Percentiles rank a stretch among this genome's conserved stretches.
These are phyloP conservation scores for Colius striatus DNA, from an alignment of 2,113 vertebrate species.

Conservation along the genomic window DNA sequence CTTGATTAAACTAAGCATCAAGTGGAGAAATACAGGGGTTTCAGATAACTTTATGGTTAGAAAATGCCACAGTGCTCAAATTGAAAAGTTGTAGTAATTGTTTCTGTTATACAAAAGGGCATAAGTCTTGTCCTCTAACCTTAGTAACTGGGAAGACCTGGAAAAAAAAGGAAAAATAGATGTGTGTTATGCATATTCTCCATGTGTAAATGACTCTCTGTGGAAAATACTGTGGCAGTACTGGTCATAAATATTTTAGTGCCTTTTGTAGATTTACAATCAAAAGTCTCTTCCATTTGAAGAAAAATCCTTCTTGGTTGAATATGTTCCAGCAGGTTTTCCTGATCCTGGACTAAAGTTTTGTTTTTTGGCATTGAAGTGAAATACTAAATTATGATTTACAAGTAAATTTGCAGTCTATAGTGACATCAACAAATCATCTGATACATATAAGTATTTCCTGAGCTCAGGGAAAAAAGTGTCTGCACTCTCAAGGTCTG, in stretches of 20 bases:
- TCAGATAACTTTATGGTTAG: neutral
- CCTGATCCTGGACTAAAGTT: neutral
- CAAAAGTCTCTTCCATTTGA: neutral
- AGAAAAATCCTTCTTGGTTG: conserved; percentile 1
- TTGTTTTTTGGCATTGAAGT: neutral
- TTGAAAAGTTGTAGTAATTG: neutral
- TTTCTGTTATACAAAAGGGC: neutral
- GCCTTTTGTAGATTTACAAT: neutral
- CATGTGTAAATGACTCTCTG: neutral
- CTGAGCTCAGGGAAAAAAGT: neutral
- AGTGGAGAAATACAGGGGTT: neutral
- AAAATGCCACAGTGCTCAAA: neutral
- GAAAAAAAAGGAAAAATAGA: neutral
- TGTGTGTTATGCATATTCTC: conserved; percentile 9
- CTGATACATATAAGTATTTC: neutral
- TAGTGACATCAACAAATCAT: neutral
- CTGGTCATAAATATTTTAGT: neutral
- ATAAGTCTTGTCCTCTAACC: neutral
- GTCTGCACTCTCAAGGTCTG: neutral
- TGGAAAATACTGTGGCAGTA: neutral
- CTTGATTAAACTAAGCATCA: neutral
- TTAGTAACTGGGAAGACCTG: neutral
- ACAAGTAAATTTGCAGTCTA: neutral
- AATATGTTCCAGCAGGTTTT: neutral
- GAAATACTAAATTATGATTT: neutral